Percentiles rank a stretch among this genome's conserved stretches.
These are phyloP conservation scores for Anthophora plumipes DNA, from an alignment of 2,888 invertebrate species.

Conservation along the genomic window DNA sequence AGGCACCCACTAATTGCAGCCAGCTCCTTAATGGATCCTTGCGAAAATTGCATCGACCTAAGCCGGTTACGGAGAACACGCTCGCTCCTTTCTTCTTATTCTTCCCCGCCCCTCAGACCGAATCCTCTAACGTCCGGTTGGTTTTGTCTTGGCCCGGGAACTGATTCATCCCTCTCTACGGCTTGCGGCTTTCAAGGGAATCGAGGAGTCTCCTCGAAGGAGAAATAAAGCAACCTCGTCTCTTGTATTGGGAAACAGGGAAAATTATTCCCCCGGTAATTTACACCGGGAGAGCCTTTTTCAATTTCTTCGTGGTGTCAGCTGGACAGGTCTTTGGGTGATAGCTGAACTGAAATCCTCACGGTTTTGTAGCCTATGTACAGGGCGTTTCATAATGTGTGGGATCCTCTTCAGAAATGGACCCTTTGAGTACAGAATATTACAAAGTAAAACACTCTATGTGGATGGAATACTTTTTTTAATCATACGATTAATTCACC, in stretches of 20 bases:
- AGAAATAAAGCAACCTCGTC: slow-evolving; percentile 8
- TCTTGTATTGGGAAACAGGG: neutral
- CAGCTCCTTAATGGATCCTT: slow-evolving; percentile 78
- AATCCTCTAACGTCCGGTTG: neutral
- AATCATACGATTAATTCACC: too few species aligned
- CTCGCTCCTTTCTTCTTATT: slow-evolving; percentile 53
- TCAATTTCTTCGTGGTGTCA: neutral
- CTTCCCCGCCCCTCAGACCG: slow-evolving; percentile 11
- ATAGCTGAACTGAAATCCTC: too few species aligned
- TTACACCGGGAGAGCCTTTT: neutral
- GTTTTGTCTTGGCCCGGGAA: slow-evolving; percentile 39
- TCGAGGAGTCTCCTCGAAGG: neutral
- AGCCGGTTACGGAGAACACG: slow-evolving; percentile 69
- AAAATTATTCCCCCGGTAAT: neutral
- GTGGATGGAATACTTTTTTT: too few species aligned
- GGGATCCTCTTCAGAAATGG: too few species aligned
- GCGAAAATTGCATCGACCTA: slow-evolving; percentile 79
- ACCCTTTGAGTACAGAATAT: too few species aligned
- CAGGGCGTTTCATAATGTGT: too few species aligned
- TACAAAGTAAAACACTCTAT: too few species aligned
- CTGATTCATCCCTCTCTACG: slow-evolving; percentile 30
- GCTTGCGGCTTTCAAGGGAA: slow-evolving; percentile 39
- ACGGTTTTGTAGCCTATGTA: too few species aligned
- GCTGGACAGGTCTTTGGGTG: too few species aligned
- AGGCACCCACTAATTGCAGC: slow-evolving; percentile 78